Conservation (phyloP, 2,888 invertebrate species). For the Tubulanus polymorphus region DNA sequence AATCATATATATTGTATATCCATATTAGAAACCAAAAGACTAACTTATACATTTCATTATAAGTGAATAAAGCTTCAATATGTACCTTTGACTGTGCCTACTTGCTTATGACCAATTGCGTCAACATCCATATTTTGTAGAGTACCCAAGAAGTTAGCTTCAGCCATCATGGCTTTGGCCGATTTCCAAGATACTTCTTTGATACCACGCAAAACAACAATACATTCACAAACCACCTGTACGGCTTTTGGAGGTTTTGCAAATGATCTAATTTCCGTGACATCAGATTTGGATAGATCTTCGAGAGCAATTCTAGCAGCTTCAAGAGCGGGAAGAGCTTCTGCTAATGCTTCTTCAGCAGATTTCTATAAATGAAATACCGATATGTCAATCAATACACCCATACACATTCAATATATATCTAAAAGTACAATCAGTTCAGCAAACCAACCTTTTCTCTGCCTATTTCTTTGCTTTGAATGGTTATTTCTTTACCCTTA, state of each 20-base stretch:
- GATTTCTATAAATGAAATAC: slow-evolving; percentile 56
- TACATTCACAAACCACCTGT: slow-evolving; percentile 83
- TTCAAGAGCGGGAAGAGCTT: slow-evolving; percentile 80
- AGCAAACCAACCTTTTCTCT: too few relatives aligned
- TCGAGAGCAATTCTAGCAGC: slow-evolving; percentile 74
- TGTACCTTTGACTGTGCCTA: slow-evolving; percentile 46
- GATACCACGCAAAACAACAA: slow-evolving; percentile 76
- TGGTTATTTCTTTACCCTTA: slow-evolving; percentile 78
- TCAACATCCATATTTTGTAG: slow-evolving; percentile 79
- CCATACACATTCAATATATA: too few relatives aligned
- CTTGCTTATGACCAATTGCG: slow-evolving; percentile 48
- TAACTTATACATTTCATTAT: too few relatives aligned
- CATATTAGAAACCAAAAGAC: too few relatives aligned
- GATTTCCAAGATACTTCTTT: slow-evolving; percentile 87
- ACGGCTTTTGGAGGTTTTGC: slow-evolving; percentile 87
- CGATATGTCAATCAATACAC: slow-evolving; percentile 4
- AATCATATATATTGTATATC: not conserved
- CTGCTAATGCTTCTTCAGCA: slow-evolving; percentile 74
- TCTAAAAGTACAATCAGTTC: too few relatives aligned
- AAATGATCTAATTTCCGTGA: slow-evolving; percentile 84
- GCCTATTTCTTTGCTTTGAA: slow-evolving; percentile 72
- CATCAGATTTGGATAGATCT: slow-evolving; percentile 82
- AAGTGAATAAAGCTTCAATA: too few relatives aligned
- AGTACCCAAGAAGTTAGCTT: slow-evolving; percentile 74
- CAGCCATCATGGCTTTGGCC: slow-evolving; percentile 88